phyloP scores from a whole-genome alignment of 2,797 vertebrate species.

The Tangara arthus region DNA sequence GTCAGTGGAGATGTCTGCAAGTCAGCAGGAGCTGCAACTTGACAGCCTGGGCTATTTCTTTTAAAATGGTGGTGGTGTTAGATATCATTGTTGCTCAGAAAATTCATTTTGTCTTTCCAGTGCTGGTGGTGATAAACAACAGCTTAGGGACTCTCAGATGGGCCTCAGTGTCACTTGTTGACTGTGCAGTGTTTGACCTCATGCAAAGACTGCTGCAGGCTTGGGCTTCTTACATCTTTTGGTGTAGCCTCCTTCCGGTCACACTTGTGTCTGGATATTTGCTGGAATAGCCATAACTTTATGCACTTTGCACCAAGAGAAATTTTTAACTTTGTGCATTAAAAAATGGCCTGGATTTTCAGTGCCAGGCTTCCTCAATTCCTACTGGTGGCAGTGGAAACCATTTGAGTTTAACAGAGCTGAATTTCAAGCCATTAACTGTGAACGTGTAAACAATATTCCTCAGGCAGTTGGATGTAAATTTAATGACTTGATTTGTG shows the following conservation, averaged over 20 bases:
- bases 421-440: background rate
- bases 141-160: background rate
- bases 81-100: background rate
- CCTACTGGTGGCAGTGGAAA: background rate
- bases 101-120: background rate
- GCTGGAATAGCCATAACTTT: background rate
- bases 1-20: background rate
- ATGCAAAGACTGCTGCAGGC: background rate
- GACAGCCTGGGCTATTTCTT: background rate
- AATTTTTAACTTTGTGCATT: background rate
- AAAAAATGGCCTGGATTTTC: background rate
- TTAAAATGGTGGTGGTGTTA: background rate
- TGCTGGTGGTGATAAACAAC: background rate
- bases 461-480: background rate
- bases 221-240: background rate
- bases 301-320: background rate
- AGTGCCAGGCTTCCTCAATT: background rate
- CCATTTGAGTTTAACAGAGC: background rate
- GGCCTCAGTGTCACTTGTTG: background rate
- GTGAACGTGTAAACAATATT: conserved; percentile 11
- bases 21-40: background rate
- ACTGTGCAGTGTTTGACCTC: accelerated
- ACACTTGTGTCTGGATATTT: background rate
- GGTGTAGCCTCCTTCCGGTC: background rate
- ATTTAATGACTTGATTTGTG: background rate